These are phyloP conservation scores for Podiceps cristatus DNA, from an alignment of 2,113 vertebrate species.

Conservation along the genomic window DNA sequence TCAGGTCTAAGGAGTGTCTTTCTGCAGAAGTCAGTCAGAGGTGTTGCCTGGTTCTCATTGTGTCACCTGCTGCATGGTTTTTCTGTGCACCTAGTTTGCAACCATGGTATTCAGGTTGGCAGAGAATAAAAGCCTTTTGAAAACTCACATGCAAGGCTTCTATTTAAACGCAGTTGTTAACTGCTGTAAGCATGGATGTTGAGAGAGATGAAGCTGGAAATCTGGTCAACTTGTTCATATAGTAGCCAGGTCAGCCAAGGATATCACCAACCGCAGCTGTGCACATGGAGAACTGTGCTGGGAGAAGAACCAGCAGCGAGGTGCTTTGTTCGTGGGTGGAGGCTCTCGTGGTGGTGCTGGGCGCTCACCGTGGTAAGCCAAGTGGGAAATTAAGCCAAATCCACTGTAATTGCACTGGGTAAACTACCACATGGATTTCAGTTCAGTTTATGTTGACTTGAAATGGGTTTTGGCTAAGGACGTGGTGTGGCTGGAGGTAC, in stretches of 20 bases:
- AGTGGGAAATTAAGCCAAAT: background rate
- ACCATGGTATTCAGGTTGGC: background rate
- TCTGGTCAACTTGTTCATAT: background rate
- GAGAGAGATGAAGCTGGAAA: background rate
- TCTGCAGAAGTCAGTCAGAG: background rate
- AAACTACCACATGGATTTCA: background rate
- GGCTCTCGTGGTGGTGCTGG: background rate
- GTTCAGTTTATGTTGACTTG: background rate
- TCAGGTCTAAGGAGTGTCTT: background rate
- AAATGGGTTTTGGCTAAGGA: background rate
- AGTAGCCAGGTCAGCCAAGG: background rate
- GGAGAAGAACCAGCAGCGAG: background rate
- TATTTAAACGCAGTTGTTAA: background rate
- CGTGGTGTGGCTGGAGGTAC: accelerated
- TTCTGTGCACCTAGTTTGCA: background rate
- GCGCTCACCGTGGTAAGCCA: accelerated
- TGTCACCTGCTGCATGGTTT: background rate
- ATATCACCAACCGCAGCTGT: background rate
- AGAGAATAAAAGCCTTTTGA: background rate
- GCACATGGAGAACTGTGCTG: accelerated
- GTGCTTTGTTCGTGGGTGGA: accelerated
- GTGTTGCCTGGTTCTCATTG: background rate
- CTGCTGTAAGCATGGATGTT: background rate
- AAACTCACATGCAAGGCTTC: background rate
- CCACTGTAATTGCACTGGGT: background rate